Evolutionary conservation across 2,888 invertebrate species (phyloP), one percentile per base, ranked within the genome.

Genomic region (Heliconius charithonia): DNA sequence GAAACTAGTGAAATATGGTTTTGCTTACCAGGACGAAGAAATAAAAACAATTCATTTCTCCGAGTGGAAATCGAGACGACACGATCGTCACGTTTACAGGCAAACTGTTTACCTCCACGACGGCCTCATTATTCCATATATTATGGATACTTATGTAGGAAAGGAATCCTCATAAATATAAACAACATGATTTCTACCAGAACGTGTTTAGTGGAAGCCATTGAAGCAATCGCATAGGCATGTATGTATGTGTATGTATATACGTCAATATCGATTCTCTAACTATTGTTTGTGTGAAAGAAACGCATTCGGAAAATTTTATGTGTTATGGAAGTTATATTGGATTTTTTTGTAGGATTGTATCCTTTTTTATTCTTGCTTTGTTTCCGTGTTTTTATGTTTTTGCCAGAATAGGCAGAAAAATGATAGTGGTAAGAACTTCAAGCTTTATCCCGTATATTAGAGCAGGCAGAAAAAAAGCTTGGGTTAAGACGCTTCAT

Each of bases 141-240:
- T 19, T 66, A 29, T 63, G 13, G 16, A 63, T 67, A 37, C 37
- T 22, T 67, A 67, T 37, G 4, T 67, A 67, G 29, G 66, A 37
- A n/a, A n/a, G 51, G 66, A 67, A 67, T 67, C 66, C 66, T 71
- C 70, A 51, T 45, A 45, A 71, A 70, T 25, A 41, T 70, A 51
- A 51, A 27, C 51, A 67, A 37, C 32, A 67, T 67, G 51, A 51
- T 51, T 71, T 45, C 51, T 27, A 71, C 27, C 51, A 27, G 51
- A 51, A 51, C 25, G 45, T 45, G 70, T 22, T 45, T 51, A 69
- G 32, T 71, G 51, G 71, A 71, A 71, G 71, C 71, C 71, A 56
- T 71, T 71, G 27, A 71, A 71, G 27, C 29, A 56, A 29, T 29
- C 51, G 56, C 71, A 37, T n/a, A 67, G 2, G 19, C 22, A 16